Evolutionary conservation across 2,888 invertebrate species (phyloP).

Genomic region (Incurvaria masculella): DNA sequence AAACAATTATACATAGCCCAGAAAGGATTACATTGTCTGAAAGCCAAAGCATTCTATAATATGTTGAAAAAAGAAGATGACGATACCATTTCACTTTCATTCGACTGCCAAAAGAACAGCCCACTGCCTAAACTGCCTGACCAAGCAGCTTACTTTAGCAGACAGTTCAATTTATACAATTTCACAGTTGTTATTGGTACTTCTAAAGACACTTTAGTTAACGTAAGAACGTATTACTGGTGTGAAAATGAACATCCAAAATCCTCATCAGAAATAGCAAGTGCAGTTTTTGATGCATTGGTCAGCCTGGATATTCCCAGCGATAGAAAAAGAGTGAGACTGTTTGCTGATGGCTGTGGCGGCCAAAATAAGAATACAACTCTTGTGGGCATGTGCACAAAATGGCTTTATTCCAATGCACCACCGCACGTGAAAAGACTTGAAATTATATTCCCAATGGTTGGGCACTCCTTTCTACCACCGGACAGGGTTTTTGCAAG

Average conservation of each 20-base stretch:
- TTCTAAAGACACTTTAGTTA: constrained; percentile 17
- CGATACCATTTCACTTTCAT: constrained; percentile 13
- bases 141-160: constrained; percentile 20
- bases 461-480: constrained; percentile 18
- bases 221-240: constrained; percentile 16
- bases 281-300: constrained; percentile 13
- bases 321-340: neutral
- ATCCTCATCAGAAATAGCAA: constrained; percentile 16
- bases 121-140: constrained; percentile 10
- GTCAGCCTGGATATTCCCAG: constrained; percentile 4
- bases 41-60: constrained; percentile 3
- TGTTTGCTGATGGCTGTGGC: constrained; percentile 8
- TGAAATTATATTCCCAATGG: constrained; percentile 18
- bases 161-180: constrained; percentile 21
- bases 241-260: neutral
- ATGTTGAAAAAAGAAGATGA: neutral
- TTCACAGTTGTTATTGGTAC: constrained; percentile 20
- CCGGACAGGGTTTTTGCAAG: constrained; percentile 3
- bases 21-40: neutral
- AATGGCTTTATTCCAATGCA: constrained; percentile 11
- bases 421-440: constrained; percentile 8
- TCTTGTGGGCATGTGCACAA: constrained; percentile 14
- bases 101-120: constrained; percentile 23
- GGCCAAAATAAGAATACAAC: constrained; percentile 20
- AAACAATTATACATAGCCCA: too few relatives aligned